Conservation (phyloP, 2,888 invertebrate species). For the Auanema sp. region DNA sequence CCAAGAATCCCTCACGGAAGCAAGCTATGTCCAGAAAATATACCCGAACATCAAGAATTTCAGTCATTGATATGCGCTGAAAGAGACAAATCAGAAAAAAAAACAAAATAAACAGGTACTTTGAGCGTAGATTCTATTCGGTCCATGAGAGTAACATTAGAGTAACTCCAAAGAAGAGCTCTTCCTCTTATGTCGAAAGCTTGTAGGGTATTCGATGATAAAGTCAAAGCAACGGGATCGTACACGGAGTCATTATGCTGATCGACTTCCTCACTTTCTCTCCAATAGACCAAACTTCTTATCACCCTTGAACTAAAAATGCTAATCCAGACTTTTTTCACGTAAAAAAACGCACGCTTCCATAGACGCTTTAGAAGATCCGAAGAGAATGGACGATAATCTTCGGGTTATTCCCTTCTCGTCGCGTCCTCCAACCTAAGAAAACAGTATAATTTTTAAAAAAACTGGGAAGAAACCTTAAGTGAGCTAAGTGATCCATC, state of each 20-base stretch:
- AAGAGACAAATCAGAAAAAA: neutral
- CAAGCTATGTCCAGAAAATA: neutral
- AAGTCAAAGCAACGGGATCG: neutral
- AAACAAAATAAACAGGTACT: neutral
- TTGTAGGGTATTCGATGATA: neutral
- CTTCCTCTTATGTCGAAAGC: neutral
- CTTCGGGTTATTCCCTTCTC: neutral
- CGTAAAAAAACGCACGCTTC: neutral
- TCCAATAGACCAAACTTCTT: slow-evolving; percentile 10
- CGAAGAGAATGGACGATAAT: neutral
- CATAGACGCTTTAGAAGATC: neutral
- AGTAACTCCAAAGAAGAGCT: neutral
- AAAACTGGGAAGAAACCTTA: too few species aligned
- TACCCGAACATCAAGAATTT: neutral
- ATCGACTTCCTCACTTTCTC: slow-evolving; percentile 10
- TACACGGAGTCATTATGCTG: neutral
- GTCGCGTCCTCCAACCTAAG: neutral
- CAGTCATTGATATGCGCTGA: neutral
- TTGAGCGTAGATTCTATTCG: neutral
- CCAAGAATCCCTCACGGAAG: slow-evolving; percentile 12
- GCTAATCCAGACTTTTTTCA: neutral
- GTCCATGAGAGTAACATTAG: neutral
- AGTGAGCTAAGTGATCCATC: too few species aligned
- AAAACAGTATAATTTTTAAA: too few species aligned
- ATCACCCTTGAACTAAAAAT: slow-evolving; percentile 1